phyloP scores from a whole-genome alignment of 2,888 invertebrate genomes.

The Dryadula phaetusa region DNA sequence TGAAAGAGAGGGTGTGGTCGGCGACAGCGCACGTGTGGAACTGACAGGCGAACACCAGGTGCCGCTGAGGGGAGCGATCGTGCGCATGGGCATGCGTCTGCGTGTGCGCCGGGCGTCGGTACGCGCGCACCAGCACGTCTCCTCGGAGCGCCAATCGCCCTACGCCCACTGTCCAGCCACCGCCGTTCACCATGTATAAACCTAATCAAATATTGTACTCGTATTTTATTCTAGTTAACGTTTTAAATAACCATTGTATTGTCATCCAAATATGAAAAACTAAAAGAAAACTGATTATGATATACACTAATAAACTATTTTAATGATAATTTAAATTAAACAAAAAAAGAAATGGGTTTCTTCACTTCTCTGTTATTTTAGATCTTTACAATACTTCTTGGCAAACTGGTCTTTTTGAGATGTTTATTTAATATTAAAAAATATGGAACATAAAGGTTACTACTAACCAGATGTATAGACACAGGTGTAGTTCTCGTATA shows the following conservation, averaged over 20 bases:
- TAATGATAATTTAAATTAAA: no score
- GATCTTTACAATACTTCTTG: no score
- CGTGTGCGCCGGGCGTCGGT: slow-evolving; percentile 86
- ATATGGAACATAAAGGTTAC: background rate
- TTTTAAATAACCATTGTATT: no score
- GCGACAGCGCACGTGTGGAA: slow-evolving; percentile 97
- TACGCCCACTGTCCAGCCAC: slow-evolving; percentile 86
- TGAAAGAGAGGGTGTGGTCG: slow-evolving; percentile 92
- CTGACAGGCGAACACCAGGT: slow-evolving; percentile 94
- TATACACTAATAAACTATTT: no score
- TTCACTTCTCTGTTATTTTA: no score
- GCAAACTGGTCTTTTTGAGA: no score
- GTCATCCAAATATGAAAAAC: no score
- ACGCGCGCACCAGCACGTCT: slow-evolving; percentile 96
- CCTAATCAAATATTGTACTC: slow-evolving; percentile 67
- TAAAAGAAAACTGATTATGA: no score
- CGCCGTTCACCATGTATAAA: slow-evolving; percentile 88
- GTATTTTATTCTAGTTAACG: no score
- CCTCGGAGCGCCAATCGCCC: slow-evolving; percentile 89
- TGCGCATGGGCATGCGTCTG: slow-evolving; percentile 49
- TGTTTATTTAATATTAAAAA: no score
- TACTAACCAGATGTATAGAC: slow-evolving; percentile 92
- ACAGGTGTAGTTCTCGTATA: slow-evolving; percentile 95
- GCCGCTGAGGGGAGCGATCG: slow-evolving; percentile 61
- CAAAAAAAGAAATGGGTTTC: no score